Base-by-base conservation (phyloP, 2,797 vertebrate genomes). In the Acanthurus lineatus region DNA sequence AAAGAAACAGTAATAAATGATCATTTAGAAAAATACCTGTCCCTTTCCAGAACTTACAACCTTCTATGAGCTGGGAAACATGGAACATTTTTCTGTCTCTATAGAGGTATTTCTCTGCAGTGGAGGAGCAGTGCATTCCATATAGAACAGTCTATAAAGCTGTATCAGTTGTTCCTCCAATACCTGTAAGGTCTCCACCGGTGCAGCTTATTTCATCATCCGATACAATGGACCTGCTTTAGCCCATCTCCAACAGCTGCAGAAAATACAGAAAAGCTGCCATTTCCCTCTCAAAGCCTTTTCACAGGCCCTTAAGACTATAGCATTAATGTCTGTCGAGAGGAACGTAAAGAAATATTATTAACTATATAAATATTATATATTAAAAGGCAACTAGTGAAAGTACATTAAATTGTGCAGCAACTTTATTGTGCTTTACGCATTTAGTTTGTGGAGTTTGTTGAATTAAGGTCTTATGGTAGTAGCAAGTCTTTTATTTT, bases 401-500 rank as follows among this genome's bases (percentile, higher is more conserved):
- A 49, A 9, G 19, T 17, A 62, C 16, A 15, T 38, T 60, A 4
- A 35, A 16, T 40, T 32, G 1, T 54, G 40, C 52, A 48, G 17
- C 25, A 25, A 19, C 4, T 38, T 19, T 40, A 14, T n/a, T 6
- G 4, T 8, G 8, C 10, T 5, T 38, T 5, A n/a, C 25, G 1
- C 40, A 54, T 15, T 9, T 10, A 1, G 10, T 22, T 32, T 32
- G 4, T 32, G 3, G 28, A 32, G 28, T 32, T 40, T 28, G 15
- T 53, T 7, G 10, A 57, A 40, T 45, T 6, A 3, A 57, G 42
- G 10, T 54, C 9, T 10, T 38, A 5, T 40, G 1, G 14, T 53
- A 32, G 5, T 19, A 8, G 0, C 0, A 3, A 59, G 61, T 42
- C 53, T 90, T 88, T 91, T 93, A 90, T 92, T 92, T 48, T 48